Conservation (phyloP, 1,140 invertebrate genomes). For the Temnothorax curvispinosus region DNA sequence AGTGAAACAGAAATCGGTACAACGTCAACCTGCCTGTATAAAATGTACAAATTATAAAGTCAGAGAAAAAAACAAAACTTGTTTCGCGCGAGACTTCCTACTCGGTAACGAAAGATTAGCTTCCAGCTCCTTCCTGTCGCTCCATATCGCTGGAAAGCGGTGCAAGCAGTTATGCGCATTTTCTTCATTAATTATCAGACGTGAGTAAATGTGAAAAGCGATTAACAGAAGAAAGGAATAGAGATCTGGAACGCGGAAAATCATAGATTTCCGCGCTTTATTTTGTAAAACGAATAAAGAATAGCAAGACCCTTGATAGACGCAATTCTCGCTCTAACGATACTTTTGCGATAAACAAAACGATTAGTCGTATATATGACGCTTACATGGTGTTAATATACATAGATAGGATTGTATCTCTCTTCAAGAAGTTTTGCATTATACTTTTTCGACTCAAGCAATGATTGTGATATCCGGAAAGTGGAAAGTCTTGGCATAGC, state of each 20-base stretch:
- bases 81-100: constrained; percentile 32
- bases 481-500: constrained; percentile 47
- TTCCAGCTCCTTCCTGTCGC: constrained; percentile 28
- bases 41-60: constrained; percentile 27
- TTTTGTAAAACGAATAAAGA: neutral
- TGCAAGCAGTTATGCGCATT: constrained; percentile 28
- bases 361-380: neutral
- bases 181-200: constrained; percentile 46
- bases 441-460: neutral
- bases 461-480: constrained; percentile 20
- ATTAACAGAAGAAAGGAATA: neutral
- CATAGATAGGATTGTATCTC: neutral
- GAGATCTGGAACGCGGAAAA: constrained; percentile 42
- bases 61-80: neutral
- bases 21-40: neutral
- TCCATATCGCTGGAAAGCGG: constrained; percentile 42
- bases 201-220: neutral
- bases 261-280: neutral
- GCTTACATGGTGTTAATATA: neutral
- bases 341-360: neutral
- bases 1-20: neutral
- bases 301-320: neutral
- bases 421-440: neutral
- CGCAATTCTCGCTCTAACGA: neutral
- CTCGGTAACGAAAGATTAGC: constrained; percentile 20